phyloP scores from a whole-genome alignment of 1,140 invertebrate genomes.

The silkworm (Bombyx mori) region ASM3026992v2 NC_085113.1:5823501-5824000 shows the following conservation, averaged over 20 bases:
- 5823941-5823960: constrained; percentile 60
- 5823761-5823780: not conserved
- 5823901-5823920: constrained; percentile 35
- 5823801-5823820: too few species aligned
- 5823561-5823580: constrained; percentile 39
- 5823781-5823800: too few species aligned
- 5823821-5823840: too few species aligned
- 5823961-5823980: constrained; percentile 57
- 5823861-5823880: constrained; percentile 5
- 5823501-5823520: constrained; percentile 46
- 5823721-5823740: not conserved
- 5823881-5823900: constrained; percentile 12
- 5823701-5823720: not conserved
- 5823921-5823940: constrained; percentile 68
- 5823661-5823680: constrained; percentile 43
- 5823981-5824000: constrained; percentile 61
- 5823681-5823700: constrained; percentile 26
- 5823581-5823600: constrained; percentile 53
- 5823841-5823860: not conserved
- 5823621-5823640: constrained; percentile 48
- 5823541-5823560: constrained; percentile 17
- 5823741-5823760: not conserved
- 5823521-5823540: constrained; percentile 23
- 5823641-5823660: constrained; percentile 52
- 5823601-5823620: constrained; percentile 57